These are phyloP conservation scores for Zosterops japonicus DNA, from an alignment of 2,113 vertebrate species.

Conservation along the genomic window DNA sequence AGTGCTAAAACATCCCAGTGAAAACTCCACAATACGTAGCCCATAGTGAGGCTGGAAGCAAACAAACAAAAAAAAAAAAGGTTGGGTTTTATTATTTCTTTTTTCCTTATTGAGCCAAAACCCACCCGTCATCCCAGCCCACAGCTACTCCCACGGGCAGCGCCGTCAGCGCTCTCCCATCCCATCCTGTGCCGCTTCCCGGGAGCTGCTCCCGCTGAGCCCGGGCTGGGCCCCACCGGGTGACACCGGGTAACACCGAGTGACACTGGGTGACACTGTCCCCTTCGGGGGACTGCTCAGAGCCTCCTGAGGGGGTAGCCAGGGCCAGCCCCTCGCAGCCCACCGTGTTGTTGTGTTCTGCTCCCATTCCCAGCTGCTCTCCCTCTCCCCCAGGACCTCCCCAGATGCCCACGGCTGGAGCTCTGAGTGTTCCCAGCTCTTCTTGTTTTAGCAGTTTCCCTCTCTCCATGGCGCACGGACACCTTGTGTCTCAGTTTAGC, in stretches of 20 bases:
- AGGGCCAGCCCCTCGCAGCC: background rate
- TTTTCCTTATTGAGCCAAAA: slow-evolving; percentile 9
- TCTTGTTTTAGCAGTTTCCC: background rate
- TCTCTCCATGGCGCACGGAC: background rate
- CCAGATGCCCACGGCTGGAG: rapidly evolving
- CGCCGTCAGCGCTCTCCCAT: background rate
- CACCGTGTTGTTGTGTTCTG: rapidly evolving
- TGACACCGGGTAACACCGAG: background rate
- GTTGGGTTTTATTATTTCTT: background rate
- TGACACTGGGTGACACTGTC: rapidly evolving
- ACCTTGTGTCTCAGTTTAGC: background rate
- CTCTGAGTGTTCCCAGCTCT: rapidly evolving
- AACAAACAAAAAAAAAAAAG: background rate
- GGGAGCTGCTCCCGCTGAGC: background rate
- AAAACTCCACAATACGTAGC: background rate
- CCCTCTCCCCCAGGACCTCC: background rate
- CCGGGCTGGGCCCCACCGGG: background rate
- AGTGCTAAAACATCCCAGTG: background rate
- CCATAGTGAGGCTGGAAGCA: background rate
- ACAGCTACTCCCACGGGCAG: slow-evolving; percentile 20
- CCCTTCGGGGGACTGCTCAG: background rate
- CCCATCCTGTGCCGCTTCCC: background rate
- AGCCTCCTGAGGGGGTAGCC: background rate
- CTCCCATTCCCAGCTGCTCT: rapidly evolving
- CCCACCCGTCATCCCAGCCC: background rate